Evolutionary conservation across 2,113 vertebrate genomes (phyloP).

Genomic region (Zapus hudsonius): DNA sequence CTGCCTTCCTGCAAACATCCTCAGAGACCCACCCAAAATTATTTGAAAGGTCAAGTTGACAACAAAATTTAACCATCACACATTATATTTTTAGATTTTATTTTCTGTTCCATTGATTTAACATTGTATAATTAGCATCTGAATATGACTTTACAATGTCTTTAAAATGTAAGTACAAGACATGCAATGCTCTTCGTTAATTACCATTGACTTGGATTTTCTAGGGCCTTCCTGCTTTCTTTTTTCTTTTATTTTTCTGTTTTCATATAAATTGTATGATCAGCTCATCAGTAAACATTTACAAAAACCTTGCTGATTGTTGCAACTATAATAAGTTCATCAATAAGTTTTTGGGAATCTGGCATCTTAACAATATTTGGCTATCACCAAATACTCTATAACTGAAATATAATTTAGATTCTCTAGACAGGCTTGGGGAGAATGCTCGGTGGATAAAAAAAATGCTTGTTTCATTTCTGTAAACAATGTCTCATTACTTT

Average conservation of each 20-base stretch:
- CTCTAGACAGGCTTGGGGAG: not conserved
- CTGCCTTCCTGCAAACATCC: too few relatives aligned
- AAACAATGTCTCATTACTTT: too few relatives aligned
- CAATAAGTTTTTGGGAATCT: not conserved
- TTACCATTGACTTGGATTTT: not conserved
- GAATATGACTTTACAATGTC: not conserved
- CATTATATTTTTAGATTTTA: conserved; percentile 28
- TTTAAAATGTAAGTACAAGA: not conserved
- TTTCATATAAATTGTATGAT: not conserved
- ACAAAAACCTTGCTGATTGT: not conserved
- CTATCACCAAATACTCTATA: not conserved
- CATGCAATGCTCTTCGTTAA: not conserved
- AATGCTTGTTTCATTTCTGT: not conserved
- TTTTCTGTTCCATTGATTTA: conserved; percentile 25
- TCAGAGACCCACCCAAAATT: too few relatives aligned
- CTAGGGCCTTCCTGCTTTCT: not conserved
- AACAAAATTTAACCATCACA: too few relatives aligned
- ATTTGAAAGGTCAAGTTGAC: too few relatives aligned
- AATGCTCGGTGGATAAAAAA: not conserved
- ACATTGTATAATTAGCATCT: not conserved
- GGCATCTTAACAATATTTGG: not conserved
- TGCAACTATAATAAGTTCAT: not conserved
- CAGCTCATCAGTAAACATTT: not conserved
- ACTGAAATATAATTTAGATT: conserved; percentile 2
- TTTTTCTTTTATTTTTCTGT: too few relatives aligned